Conservation (phyloP, 1,140 invertebrate species). For the Pachyrhynchus sulphureomaculatus region DNA sequence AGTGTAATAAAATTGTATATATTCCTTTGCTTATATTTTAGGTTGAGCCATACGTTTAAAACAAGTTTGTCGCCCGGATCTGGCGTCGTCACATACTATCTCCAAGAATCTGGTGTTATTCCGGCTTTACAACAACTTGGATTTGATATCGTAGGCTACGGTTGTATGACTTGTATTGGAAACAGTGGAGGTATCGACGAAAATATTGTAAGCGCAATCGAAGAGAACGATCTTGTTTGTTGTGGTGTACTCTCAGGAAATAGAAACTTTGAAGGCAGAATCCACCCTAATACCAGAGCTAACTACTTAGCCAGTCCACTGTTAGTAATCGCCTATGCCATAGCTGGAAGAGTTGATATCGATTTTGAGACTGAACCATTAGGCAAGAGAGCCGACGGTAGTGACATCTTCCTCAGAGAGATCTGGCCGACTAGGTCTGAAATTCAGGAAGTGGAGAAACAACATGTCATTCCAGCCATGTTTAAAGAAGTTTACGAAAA, state of each 20-base stretch:
- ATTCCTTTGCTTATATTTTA: no score
- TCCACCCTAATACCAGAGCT: constrained; percentile 93
- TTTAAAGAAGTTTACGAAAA: constrained; percentile 92
- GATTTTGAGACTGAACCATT: constrained; percentile 78
- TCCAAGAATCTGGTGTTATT: constrained; percentile 81
- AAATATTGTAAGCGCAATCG: constrained; percentile 87
- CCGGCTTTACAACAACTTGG: constrained; percentile 81
- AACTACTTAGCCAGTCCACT: constrained; percentile 96
- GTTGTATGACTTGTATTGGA: constrained; percentile 99
- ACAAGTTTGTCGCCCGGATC: constrained; percentile 95
- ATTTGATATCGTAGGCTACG: constrained; percentile 90
- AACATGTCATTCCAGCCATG: constrained; percentile 95
- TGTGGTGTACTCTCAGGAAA: constrained; percentile 95
- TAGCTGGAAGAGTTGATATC: constrained; percentile 91
- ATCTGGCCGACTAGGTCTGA: constrained; percentile 94
- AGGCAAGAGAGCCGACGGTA: constrained; percentile 69
- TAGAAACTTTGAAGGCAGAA: constrained; percentile 95
- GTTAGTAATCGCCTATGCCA: constrained; percentile 94
- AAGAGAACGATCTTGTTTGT: constrained; percentile 92
- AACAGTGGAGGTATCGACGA: constrained; percentile 92
- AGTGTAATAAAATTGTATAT: no score
- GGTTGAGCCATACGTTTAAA: constrained; percentile 93
- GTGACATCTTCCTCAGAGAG: constrained; percentile 80
- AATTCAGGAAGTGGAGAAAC: constrained; percentile 86
- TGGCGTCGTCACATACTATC: constrained; percentile 96